Evolutionary conservation across 2,888 invertebrate genomes (phyloP).

Genomic region (Synergus japonicus): DNA sequence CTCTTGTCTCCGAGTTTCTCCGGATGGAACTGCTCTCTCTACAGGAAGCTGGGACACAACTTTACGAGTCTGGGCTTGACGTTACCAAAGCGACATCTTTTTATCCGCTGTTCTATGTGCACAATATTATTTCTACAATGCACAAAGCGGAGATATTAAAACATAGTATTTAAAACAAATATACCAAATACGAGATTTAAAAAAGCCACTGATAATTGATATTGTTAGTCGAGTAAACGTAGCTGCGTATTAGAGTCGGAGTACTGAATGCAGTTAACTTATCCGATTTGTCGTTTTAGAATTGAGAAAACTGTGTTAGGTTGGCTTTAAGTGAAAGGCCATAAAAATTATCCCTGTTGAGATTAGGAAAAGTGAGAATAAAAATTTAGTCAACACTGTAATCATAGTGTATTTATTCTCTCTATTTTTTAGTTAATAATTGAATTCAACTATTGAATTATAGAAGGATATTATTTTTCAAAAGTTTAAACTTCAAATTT

Average conservation of each 20-base stretch:
- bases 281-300: conserved; percentile 36
- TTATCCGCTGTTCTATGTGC: conserved; percentile 36
- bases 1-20: conserved; percentile 93
- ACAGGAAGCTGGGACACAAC: conserved; percentile 99
- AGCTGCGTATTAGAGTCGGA: conserved; percentile 15
- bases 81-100: conserved; percentile 2
- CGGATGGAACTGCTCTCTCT: conserved; percentile 97
- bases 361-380: conserved; percentile 15
- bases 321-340: conserved; percentile 1
- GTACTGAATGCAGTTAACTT: conserved; percentile 8
- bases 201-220: conserved; percentile 28
- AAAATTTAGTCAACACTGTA: conserved; percentile 29
- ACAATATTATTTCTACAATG: conserved; percentile 37
- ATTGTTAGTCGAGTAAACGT: conserved; percentile 32
- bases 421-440: neutral
- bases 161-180: conserved; percentile 26
- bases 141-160: conserved; percentile 30
- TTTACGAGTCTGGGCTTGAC: conserved; percentile 83
- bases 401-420: neutral
- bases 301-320: conserved; percentile 27
- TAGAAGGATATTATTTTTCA: no score
- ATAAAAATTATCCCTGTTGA: conserved; percentile 23
- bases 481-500: no score
- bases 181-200: conserved; percentile 28
- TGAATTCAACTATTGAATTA: neutral